A percentile compares a stretch with the other conserved stretches of the same genome.
Conservation (phyloP, 2,113 vertebrate genomes). For the Aegithalos caudatus region DNA sequence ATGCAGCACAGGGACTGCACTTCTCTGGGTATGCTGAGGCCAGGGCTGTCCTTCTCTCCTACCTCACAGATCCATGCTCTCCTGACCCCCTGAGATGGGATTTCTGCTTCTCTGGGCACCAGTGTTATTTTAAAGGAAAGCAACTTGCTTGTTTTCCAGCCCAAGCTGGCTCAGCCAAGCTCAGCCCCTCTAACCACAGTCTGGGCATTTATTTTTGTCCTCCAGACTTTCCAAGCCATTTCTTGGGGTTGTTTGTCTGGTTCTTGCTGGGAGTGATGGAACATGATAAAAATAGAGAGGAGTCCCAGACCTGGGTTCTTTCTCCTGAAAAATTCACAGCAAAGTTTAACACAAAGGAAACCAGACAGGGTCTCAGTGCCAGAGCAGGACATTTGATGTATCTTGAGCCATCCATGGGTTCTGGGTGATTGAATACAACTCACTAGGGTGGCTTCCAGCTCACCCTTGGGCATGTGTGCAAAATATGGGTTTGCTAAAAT, state of each 20-base stretch:
- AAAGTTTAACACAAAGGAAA: not conserved
- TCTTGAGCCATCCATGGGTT: not conserved
- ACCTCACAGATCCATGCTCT: accelerated
- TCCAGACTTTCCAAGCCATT: not conserved
- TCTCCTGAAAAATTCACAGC: not conserved
- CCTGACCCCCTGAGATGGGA: not conserved
- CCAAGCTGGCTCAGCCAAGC: not conserved
- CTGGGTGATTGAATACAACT: not conserved
- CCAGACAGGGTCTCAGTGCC: not conserved
- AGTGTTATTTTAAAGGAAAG: conserved; percentile 8
- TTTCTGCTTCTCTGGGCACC: not conserved
- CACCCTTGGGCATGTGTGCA: not conserved
- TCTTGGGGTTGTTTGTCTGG: conserved; percentile 39
- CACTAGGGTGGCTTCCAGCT: not conserved
- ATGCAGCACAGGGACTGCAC: not conserved
- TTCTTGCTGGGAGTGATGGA: not conserved
- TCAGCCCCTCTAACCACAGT: conserved; percentile 40
- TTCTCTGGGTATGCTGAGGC: not conserved
- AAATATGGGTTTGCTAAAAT: not conserved
- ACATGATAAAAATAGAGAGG: conserved; percentile 35
- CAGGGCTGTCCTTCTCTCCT: not conserved
- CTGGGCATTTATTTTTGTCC: conserved; percentile 48
- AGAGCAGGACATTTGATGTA: not conserved
- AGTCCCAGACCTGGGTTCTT: not conserved
- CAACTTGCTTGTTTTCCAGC: not conserved